These are phyloP conservation scores for Leptopterna dolabrata DNA, from an alignment of 2,888 invertebrate genomes.

Conservation along the genomic window DNA sequence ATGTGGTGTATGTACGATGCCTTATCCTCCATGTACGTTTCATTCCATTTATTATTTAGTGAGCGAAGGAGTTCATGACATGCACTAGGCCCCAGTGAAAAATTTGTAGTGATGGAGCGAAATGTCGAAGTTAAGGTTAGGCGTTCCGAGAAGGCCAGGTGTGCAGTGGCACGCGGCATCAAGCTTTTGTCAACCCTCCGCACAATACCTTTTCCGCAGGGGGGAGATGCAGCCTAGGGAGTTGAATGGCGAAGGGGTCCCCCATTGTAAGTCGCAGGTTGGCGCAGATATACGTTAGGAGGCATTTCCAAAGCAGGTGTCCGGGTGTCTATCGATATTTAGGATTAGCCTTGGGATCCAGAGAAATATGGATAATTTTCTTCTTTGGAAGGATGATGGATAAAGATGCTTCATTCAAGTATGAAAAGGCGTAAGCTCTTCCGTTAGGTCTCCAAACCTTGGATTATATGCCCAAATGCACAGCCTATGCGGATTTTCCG, in stretches of 20 bases:
- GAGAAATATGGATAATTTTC: not conserved
- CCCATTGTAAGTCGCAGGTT: constrained; percentile 47
- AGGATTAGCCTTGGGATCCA: constrained; percentile 8
- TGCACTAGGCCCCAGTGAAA: not conserved
- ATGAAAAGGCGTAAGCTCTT: no score
- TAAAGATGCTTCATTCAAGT: not conserved
- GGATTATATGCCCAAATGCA: no score
- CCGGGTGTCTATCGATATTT: constrained; percentile 47
- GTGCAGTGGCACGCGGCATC: constrained; percentile 49
- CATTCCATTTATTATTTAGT: no score
- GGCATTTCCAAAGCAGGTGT: constrained; percentile 48
- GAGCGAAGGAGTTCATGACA: no score
- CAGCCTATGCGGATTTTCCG: no score
- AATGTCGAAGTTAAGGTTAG: constrained; percentile 1
- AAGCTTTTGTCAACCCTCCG: constrained; percentile 42
- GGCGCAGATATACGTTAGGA: constrained; percentile 52
- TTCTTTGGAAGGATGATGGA: not conserved
- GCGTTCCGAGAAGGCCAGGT: constrained; percentile 45
- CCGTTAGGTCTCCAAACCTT: no score
- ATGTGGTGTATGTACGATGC: no score
- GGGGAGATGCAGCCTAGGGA: not conserved
- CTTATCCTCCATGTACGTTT: no score
- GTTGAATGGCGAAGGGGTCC: constrained; percentile 30
- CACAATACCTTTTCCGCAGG: constrained; percentile 41
- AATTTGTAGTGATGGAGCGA: not conserved